Percentiles rank a stretch among this genome's conserved stretches.
phyloP scores from a whole-genome alignment of 2,888 invertebrate species.

The Drosophila recens region DNA sequence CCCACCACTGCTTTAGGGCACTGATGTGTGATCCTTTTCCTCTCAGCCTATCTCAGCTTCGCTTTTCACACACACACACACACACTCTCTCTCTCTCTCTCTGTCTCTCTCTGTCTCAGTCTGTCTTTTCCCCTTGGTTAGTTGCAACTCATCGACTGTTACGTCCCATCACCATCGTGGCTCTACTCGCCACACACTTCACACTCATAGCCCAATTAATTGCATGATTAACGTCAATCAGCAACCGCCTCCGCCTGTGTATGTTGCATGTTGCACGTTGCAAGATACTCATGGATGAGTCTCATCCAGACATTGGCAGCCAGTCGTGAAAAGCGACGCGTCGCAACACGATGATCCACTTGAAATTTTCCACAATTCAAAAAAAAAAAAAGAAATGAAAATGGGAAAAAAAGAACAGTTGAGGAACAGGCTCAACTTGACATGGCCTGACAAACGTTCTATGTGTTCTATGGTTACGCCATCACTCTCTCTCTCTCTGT shows the following conservation, averaged over 20 bases:
- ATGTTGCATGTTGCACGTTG: constrained; percentile 19
- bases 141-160: constrained; percentile 12
- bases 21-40: too few species aligned
- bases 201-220: constrained; percentile 66
- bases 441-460: constrained; percentile 12
- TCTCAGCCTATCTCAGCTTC: neutral
- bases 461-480: constrained; percentile 8
- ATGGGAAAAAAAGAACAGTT: constrained; percentile 4
- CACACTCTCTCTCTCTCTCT: neutral
- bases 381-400: constrained; percentile 5
- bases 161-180: neutral
- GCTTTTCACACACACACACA: neutral
- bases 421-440: constrained; percentile 24
- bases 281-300: constrained; percentile 19
- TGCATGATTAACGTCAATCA: constrained; percentile 77
- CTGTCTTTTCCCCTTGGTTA: neutral
- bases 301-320: constrained; percentile 30
- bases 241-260: constrained; percentile 6
- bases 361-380: constrained; percentile 51
- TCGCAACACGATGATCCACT: constrained; percentile 53
- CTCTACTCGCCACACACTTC: neutral
- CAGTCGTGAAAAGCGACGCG: constrained; percentile 46
- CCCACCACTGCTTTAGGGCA: too few species aligned
- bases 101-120: neutral
- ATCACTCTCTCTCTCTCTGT: constrained; percentile 4